Base-by-base conservation (phyloP, 30 jellyfish, hydroid and myxozoan genomes). In the Cassiopea andromeda region DNA sequence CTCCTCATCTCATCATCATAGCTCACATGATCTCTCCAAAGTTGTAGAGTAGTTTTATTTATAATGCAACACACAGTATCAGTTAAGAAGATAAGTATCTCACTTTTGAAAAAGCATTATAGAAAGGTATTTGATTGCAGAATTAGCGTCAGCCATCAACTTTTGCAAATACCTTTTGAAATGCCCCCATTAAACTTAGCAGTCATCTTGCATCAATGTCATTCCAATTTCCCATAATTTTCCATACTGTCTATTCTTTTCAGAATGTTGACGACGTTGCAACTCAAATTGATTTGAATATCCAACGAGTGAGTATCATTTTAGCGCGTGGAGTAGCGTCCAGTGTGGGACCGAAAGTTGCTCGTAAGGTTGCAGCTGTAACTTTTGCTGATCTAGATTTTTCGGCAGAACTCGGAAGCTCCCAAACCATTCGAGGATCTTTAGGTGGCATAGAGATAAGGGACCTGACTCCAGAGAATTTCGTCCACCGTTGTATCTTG, bases 331-430 rank as follows among this genome's bases (percentile, higher is more conserved):
- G 92, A 60, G 79, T 90, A 9, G 71, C 91, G 69, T 54, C 89
- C 5, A 54, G 67, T 8, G 58, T 84, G 27, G 45, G 84, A 74
- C 9, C 72, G 44, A 94, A 85, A 64, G 66, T 71, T 14, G 98
- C 97, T 46, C 97, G 93, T 13, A 89, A 93, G 81, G 98, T 96
- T 45, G 96, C 99, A 49, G 78, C 93, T 44, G 84, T 96, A 12
- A 90, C 98, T 43, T 44, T 90, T 38, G 92, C 93, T 17, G 97
- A 92, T 59, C 88, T 96, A 2, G 98, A 92, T 69, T 84, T 96
- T 72, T 81, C 95, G 15, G 97, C 98, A 2, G 81, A 78, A 0
- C 66, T 96, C 38, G 96, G 92, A 70, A 48, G 69, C 16, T 81
- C 85, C 43, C 91, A 81, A 49, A 64, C 78, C 9, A 87, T 92